A percentile compares a stretch with the other conserved stretches of the same genome.
Conservation (phyloP, 2,113 vertebrate genomes). For the Pterocles orientalis region DNA sequence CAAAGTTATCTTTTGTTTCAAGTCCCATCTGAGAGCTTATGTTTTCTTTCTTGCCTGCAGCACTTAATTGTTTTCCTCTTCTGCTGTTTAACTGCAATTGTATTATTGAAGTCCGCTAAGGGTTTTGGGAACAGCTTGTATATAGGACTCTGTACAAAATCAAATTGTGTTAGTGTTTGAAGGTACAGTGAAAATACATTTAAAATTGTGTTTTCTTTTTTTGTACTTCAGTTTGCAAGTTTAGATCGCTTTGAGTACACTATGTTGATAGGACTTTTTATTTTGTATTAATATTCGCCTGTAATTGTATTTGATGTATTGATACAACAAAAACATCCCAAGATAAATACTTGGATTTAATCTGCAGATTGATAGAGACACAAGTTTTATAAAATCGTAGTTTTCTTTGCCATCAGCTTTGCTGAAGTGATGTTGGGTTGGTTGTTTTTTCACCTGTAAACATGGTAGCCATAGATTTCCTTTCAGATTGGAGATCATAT, state of each 20-base stretch:
- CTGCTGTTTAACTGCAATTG: background rate
- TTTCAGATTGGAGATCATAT: background rate
- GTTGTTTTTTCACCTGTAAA: background rate
- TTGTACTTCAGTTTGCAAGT: background rate
- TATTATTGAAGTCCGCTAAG: background rate
- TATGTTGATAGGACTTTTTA: background rate
- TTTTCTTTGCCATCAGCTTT: background rate
- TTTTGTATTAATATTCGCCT: background rate
- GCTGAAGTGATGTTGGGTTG: background rate
- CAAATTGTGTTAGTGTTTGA: background rate
- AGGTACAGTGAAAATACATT: background rate
- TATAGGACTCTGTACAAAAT: background rate
- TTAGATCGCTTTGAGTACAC: background rate
- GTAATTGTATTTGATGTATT: background rate
- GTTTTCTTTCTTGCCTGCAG: constrained; percentile 11
- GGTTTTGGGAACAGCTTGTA: background rate
- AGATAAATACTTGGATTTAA: background rate
- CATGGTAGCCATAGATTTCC: background rate
- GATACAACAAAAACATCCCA: background rate
- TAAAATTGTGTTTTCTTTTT: background rate
- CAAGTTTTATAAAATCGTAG: background rate
- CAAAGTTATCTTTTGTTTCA: background rate
- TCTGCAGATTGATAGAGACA: background rate
- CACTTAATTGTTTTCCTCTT: background rate
- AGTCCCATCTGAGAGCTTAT: background rate